phyloP scores from a whole-genome alignment of 2,797 vertebrate species.

The Halcyon leucocephala region DNA sequence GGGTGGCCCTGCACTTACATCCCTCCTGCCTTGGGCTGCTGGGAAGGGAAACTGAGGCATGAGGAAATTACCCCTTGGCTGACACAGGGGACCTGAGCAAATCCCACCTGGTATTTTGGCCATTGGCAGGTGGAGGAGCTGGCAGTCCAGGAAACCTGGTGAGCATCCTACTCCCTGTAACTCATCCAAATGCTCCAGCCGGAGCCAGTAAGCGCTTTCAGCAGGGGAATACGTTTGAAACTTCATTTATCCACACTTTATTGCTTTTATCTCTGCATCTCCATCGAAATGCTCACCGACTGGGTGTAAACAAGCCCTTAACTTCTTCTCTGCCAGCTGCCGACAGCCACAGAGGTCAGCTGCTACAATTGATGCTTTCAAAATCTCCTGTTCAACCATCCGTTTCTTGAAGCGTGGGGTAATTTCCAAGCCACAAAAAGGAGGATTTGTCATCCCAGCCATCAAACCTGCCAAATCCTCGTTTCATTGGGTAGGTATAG shows the following conservation, averaged over 20 bases:
- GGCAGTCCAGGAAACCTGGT: not conserved
- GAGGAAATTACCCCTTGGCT: not conserved
- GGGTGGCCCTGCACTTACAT: not conserved
- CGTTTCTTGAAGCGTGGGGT: fast-evolving
- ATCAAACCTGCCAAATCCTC: not conserved
- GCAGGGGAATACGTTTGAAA: not conserved
- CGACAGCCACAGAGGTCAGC: not conserved
- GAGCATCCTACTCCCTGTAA: not conserved
- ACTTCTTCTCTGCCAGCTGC: not conserved
- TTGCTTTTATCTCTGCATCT: not conserved
- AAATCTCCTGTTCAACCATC: not conserved
- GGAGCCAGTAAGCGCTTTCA: not conserved
- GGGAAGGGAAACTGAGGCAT: not conserved
- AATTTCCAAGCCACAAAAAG: not conserved
- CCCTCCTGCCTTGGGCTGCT: not conserved
- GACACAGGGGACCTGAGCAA: not conserved
- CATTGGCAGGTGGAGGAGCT: not conserved
- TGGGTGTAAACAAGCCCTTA: not conserved
- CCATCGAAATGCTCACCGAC: not conserved
- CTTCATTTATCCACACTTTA: not conserved
- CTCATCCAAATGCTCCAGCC: not conserved
- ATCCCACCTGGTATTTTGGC: not conserved
- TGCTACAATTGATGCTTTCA: not conserved
- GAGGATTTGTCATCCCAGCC: not conserved
- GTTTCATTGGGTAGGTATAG: fast-evolving